Percentiles rank a stretch among this genome's conserved stretches.
These are phyloP conservation scores for Drosophila robusta DNA, from an alignment of 2,888 invertebrate species.

Conservation along the genomic window DNA sequence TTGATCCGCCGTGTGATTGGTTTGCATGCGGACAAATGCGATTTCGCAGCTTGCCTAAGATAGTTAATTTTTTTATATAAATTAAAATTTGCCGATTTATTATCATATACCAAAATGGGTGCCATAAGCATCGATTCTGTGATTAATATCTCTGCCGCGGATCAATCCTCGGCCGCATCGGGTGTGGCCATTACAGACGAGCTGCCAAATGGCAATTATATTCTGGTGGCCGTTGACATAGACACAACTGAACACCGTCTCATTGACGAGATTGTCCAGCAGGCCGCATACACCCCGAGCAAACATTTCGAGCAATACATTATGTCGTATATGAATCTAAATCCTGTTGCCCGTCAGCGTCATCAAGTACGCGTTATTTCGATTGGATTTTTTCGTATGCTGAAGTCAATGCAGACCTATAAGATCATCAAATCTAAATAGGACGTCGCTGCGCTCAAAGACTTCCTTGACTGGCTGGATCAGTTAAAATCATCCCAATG, in stretches of 20 bases:
- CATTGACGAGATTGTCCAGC: slow-evolving; percentile 94
- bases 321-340: slow-evolving; percentile 94
- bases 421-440: slow-evolving; percentile 91
- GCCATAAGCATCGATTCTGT: slow-evolving; percentile 50
- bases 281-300: slow-evolving; percentile 91
- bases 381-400: slow-evolving; percentile 92
- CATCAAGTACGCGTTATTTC: slow-evolving; percentile 93
- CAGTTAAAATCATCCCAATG: slow-evolving; percentile 85
- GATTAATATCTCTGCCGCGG: slow-evolving; percentile 55
- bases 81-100: background rate
- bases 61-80: background rate
- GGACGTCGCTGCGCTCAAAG: slow-evolving; percentile 88
- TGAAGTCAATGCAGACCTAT: slow-evolving; percentile 92
- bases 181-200: slow-evolving; percentile 42
- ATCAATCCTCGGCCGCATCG: slow-evolving; percentile 45
- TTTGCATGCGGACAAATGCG: no score
- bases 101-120: slow-evolving; percentile 66
- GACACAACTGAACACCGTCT: slow-evolving; percentile 93
- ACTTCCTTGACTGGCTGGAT: slow-evolving; percentile 89
- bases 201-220: slow-evolving; percentile 87
- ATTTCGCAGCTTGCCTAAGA: background rate
- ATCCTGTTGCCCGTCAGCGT: slow-evolving; percentile 90
- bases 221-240: slow-evolving; percentile 92
- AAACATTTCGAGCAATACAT: slow-evolving; percentile 92
- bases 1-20: no score